phyloP scores from a whole-genome alignment of 2,888 invertebrate species.

The Trissoscelio sp. region DNA sequence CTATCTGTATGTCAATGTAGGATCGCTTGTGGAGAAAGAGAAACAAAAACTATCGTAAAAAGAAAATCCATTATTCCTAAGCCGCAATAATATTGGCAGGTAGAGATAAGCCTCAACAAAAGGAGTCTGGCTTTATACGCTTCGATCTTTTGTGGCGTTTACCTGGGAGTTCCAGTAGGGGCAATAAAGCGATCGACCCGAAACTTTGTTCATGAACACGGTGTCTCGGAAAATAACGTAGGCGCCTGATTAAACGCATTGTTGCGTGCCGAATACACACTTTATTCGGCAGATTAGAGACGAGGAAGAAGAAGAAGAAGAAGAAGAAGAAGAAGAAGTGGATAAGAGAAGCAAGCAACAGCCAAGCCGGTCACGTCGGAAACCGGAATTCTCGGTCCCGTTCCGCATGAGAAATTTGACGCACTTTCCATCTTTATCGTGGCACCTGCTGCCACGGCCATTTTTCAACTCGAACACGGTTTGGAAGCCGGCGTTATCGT shows the following conservation, averaged over 20 bases:
- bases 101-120: conserved; percentile 72
- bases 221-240: conserved; percentile 62
- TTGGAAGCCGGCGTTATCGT: conserved; percentile 32
- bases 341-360: conserved; percentile 21
- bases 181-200: conserved; percentile 63
- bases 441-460: conserved; percentile 46
- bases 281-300: conserved; percentile 53
- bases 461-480: conserved; percentile 43
- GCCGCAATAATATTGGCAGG: conserved; percentile 60
- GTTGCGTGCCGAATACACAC: conserved; percentile 72
- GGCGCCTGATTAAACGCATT: conserved; percentile 79
- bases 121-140: conserved; percentile 71
- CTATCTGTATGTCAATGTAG: too few relatives aligned
- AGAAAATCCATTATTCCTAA: conserved; percentile 61
- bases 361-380: conserved; percentile 18
- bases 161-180: conserved; percentile 46
- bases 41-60: conserved; percentile 67
- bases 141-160: conserved; percentile 70
- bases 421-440: conserved; percentile 65
- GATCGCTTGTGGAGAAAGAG: too few relatives aligned
- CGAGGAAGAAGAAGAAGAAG: background rate
- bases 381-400: conserved; percentile 70
- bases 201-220: conserved; percentile 48
- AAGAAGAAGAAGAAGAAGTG: background rate
- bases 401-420: conserved; percentile 55